A percentile compares a stretch with the other conserved stretches of the same genome.
These are phyloP conservation scores for Microcebus ravelobensis DNA, from an alignment of 2,113 vertebrate species.

Conservation along the genomic window DNA sequence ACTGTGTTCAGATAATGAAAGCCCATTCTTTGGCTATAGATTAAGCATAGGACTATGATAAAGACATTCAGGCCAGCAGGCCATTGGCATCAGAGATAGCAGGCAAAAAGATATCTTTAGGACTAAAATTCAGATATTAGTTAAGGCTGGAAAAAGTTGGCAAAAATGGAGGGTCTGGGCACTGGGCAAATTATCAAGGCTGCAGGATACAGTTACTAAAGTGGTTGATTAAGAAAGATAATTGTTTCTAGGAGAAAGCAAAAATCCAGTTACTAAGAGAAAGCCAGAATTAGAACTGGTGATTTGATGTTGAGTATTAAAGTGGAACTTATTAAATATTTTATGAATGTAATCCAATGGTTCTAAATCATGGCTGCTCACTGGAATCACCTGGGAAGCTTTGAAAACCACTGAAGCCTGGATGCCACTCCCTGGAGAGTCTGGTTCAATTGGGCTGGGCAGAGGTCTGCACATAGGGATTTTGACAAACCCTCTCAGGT, in stretches of 20 bases:
- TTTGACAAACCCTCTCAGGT: background rate
- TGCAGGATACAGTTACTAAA: background rate
- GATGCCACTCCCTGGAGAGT: background rate
- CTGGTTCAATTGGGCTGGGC: background rate
- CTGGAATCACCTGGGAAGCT: background rate
- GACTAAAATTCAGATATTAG: constrained; percentile 36
- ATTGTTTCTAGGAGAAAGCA: background rate
- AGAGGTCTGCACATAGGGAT: background rate
- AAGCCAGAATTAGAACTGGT: constrained; percentile 38
- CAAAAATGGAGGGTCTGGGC: constrained; percentile 26
- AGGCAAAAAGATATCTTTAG: constrained; percentile 4
- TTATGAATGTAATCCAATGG: background rate
- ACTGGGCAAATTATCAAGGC: background rate
- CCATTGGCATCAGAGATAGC: background rate
- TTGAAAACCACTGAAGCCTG: constrained; percentile 20
- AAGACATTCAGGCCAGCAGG: constrained; percentile 9
- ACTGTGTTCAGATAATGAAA: background rate
- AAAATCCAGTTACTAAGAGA: background rate
- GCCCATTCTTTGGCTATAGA: background rate
- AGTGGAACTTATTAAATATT: constrained; percentile 13
- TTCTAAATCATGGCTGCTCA: background rate
- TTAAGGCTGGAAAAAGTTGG: constrained; percentile 29
- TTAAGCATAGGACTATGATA: background rate
- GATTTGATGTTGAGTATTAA: constrained; percentile 13
- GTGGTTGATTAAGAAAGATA: constrained; percentile 34